Evolutionary conservation across 2,888 invertebrate species (phyloP), one percentile per base, ranked within the genome.

Genomic region (Oconnorella tubifera): DNA sequence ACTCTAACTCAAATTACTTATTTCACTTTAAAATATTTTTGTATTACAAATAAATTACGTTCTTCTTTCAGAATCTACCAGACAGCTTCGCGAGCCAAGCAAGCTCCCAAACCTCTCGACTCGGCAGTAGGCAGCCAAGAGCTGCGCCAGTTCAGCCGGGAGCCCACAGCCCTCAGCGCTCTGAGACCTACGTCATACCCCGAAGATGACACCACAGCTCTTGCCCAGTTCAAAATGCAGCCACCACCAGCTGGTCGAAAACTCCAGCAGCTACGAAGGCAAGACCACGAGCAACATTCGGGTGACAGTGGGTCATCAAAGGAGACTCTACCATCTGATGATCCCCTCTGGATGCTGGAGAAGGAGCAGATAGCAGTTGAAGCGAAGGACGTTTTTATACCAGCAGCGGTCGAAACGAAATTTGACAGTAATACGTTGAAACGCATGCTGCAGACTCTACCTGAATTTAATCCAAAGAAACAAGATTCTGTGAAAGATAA

Each of bases 401-500:
- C 19, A 40, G 40, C 10, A 40, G 19, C 6, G 19, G 40, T 6
- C 19, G 40, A 19, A 40, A 40, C 40, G 19, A 40, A 40, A 66
- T 82, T 89, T 83, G 92, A 92, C 82, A 89, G 90, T 77, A 89
- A 88, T 78, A 93, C 93, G 6, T 85, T 96, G 74, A 94, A 95
- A 82, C 87, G 92, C 71, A 93, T 96, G 91, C 85, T 96, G 74
- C 93, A 94, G 78, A 93, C 94, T 59, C 91, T 96, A 88, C 90
- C 93, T 29, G 72, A 63, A 19, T 59, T 64, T 10, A 53, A n/a
- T n/a, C n/a, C n/a, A n/a, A n/a, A n/a, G n/a, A n/a, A n/a, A n/a
- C n/a, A n/a, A n/a, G n/a, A n/a, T n/a, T n/a, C n/a, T n/a, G n/a
- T n/a, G n/a, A n/a, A n/a, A n/a, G n/a, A n/a, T n/a, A n/a, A n/a